These are phyloP conservation scores for Hirundichthys speculiger DNA, from an alignment of 2,113 vertebrate species.

Conservation along the genomic window DNA sequence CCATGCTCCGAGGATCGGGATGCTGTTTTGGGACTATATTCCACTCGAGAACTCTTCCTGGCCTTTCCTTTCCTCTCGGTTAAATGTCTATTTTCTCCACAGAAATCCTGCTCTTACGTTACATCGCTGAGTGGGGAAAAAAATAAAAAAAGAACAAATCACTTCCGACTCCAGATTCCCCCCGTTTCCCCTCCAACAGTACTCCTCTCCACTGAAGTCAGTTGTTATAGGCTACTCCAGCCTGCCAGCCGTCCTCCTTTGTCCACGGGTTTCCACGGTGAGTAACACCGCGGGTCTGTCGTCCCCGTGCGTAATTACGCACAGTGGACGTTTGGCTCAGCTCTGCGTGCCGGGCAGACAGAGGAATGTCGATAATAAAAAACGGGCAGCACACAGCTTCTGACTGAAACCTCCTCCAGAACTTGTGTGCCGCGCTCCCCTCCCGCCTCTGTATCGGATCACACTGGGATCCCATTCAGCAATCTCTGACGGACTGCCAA, in stretches of 20 bases:
- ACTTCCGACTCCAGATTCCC: conserved; percentile 68
- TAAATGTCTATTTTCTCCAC: neutral
- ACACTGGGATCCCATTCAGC: conserved; percentile 59
- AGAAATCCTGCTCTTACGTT: conserved; percentile 38
- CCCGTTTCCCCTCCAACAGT: conserved; percentile 39
- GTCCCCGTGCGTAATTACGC: conserved; percentile 63
- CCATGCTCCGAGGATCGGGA: conserved; percentile 67
- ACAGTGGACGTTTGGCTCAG: conserved; percentile 29
- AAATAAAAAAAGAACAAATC: conserved; percentile 38
- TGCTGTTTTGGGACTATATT: conserved; percentile 30
- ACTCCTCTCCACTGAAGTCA: conserved; percentile 59
- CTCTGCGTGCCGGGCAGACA: conserved; percentile 9
- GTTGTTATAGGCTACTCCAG: conserved; percentile 44
- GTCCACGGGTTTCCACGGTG: conserved; percentile 51
- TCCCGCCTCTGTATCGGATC: conserved; percentile 43
- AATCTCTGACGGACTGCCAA: conserved; percentile 21
- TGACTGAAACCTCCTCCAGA: conserved; percentile 38
- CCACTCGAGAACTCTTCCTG: conserved; percentile 34
- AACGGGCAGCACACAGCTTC: conserved; percentile 12
- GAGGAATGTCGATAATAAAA: conserved; percentile 36
- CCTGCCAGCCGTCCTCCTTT: conserved; percentile 59
- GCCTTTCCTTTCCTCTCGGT: neutral
- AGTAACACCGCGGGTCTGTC: conserved; percentile 18
- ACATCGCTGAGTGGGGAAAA: conserved; percentile 24
- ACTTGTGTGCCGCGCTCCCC: conserved; percentile 48